Evolutionary conservation across 2,888 invertebrate genomes (phyloP).

Genomic region (Euspilapteryx auroguttella): DNA sequence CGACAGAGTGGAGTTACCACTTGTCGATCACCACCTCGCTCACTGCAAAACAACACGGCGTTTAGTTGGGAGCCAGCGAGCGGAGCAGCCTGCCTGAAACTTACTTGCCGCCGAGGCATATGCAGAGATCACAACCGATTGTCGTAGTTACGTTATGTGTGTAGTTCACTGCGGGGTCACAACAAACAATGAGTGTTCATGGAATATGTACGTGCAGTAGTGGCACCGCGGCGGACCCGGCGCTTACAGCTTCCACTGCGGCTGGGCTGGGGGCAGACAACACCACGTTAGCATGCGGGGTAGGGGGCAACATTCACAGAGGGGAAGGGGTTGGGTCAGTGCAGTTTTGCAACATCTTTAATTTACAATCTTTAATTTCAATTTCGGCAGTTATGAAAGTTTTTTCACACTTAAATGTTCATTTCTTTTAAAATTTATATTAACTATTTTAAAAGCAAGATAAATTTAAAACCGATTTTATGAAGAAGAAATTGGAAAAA

Average conservation of each 20-base stretch:
- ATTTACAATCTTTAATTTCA: no score
- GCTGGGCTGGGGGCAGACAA: constrained; percentile 56
- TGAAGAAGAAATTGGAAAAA: no score
- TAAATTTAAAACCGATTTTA: no score
- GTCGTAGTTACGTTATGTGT: constrained; percentile 41
- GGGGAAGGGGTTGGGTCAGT: background rate
- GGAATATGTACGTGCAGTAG: constrained; percentile 54
- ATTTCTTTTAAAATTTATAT: no score
- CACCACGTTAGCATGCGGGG: constrained; percentile 51
- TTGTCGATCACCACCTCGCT: constrained; percentile 72
- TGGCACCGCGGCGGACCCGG: constrained; percentile 31
- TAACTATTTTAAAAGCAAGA: no score
- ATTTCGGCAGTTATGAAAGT: no score
- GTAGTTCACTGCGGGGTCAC: constrained; percentile 60
- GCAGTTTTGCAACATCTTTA: constrained; percentile 4
- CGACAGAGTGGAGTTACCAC: constrained; percentile 60
- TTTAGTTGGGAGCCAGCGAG: constrained; percentile 30
- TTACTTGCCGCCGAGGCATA: no score
- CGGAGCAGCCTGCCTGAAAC: background rate
- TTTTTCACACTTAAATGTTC: no score
- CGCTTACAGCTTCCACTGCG: constrained; percentile 50
- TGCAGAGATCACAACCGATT: constrained; percentile 51
- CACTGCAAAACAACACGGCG: constrained; percentile 65
- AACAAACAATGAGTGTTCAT: constrained; percentile 60
- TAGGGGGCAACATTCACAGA: constrained; percentile 7